Conservation (phyloP, 2,888 invertebrate species). For the Masnerella sp. region DNA sequence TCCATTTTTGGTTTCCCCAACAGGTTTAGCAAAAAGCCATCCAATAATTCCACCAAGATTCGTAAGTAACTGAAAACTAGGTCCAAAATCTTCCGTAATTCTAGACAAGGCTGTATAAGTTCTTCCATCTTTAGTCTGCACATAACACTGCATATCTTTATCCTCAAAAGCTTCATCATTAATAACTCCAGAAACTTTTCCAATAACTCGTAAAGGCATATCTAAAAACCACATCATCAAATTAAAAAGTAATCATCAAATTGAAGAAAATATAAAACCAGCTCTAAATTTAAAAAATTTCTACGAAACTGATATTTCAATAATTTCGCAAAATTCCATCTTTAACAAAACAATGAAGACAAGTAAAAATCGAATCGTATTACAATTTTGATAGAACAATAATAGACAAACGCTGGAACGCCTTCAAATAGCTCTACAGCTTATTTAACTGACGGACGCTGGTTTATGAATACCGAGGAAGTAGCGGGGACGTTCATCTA, state of each 20-base stretch:
- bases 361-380: too few relatives aligned
- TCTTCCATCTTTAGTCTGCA: constrained; percentile 91
- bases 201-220: constrained; percentile 91
- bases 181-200: constrained; percentile 90
- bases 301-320: too few relatives aligned
- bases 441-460: constrained; percentile 46
- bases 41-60: constrained; percentile 91
- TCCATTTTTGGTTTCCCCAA: constrained; percentile 88
- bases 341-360: too few relatives aligned
- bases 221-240: too few relatives aligned
- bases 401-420: constrained; percentile 11
- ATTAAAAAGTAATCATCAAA: too few relatives aligned
- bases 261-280: too few relatives aligned
- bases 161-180: constrained; percentile 87
- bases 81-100: constrained; percentile 86
- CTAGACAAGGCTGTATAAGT: constrained; percentile 94
- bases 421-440: constrained; percentile 58
- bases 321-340: too few relatives aligned
- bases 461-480: constrained; percentile 47
- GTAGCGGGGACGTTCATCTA: constrained; percentile 38
- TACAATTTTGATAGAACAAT: neutral
- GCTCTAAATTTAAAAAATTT: too few relatives aligned
- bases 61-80: constrained; percentile 89
- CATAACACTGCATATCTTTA: constrained; percentile 93
- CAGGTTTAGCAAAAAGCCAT: constrained; percentile 94